Evolutionary conservation across 2,888 invertebrate species (phyloP).

Genomic region (Crepidodera aurea): DNA sequence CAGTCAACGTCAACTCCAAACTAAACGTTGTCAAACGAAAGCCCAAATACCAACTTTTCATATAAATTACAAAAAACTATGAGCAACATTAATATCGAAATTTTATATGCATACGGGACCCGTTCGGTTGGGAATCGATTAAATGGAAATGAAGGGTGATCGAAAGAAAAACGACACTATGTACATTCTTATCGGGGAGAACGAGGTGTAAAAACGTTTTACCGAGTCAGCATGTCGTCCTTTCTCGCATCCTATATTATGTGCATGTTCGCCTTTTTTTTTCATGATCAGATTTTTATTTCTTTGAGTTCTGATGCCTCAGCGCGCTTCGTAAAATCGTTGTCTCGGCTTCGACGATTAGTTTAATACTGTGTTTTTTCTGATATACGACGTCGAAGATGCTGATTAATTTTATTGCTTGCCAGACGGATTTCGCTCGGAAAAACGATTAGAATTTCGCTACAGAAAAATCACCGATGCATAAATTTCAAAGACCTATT

Average conservation of each 20-base stretch:
- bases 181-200: constrained; percentile 40
- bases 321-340: constrained; percentile 1
- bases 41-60: no score
- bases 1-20: no score
- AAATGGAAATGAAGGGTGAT: constrained; percentile 9
- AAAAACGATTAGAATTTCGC: not conserved
- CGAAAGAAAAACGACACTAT: constrained; percentile 35
- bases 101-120: not conserved
- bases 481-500: no score
- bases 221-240: constrained; percentile 41
- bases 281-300: constrained; percentile 30
- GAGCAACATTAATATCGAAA: not conserved
- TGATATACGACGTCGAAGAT: constrained; percentile 1
- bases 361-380: constrained; percentile 10
- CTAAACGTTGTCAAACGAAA: no score
- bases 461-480: not conserved
- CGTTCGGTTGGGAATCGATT: not conserved
- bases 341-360: constrained; percentile 5
- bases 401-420: constrained; percentile 18
- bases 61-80: no score
- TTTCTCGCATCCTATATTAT: constrained; percentile 35
- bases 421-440: not conserved
- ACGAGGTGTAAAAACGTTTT: constrained; percentile 40
- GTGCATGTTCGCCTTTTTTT: constrained; percentile 36
- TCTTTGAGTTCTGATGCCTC: constrained; percentile 21